These are phyloP conservation scores for Rhagologus leucostigma DNA, from an alignment of 2,113 vertebrate genomes.

Conservation along the genomic window DNA sequence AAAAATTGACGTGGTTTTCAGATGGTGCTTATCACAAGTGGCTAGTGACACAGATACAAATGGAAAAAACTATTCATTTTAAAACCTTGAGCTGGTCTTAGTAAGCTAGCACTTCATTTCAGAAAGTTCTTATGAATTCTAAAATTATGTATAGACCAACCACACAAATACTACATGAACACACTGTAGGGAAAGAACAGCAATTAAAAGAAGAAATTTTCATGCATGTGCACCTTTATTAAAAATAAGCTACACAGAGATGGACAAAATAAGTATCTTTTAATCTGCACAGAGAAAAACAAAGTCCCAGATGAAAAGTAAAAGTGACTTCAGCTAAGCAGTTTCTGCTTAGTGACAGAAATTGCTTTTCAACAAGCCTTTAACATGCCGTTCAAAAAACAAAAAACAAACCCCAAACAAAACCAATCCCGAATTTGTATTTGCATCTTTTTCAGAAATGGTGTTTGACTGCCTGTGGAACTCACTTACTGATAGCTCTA, in stretches of 20 bases:
- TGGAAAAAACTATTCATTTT: slow-evolving; percentile 41
- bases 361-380: background rate
- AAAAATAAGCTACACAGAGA: background rate
- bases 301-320: background rate
- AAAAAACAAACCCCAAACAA: background rate
- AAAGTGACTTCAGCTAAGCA: background rate
- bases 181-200: background rate
- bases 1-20: background rate
- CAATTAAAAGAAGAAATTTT: background rate
- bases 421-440: background rate
- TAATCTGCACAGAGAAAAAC: background rate
- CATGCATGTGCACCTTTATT: background rate
- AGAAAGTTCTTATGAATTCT: slow-evolving; percentile 34
- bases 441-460: background rate
- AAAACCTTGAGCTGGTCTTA: slow-evolving; percentile 7
- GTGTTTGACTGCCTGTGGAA: background rate
- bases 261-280: background rate
- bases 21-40: background rate
- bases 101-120: background rate
- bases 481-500: background rate
- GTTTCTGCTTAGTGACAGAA: background rate
- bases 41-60: slow-evolving; percentile 23
- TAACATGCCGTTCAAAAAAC: background rate
- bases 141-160: background rate
- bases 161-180: background rate